phyloP scores from a whole-genome alignment of 2,888 invertebrate species.

The Coleophora flavipennella region DNA sequence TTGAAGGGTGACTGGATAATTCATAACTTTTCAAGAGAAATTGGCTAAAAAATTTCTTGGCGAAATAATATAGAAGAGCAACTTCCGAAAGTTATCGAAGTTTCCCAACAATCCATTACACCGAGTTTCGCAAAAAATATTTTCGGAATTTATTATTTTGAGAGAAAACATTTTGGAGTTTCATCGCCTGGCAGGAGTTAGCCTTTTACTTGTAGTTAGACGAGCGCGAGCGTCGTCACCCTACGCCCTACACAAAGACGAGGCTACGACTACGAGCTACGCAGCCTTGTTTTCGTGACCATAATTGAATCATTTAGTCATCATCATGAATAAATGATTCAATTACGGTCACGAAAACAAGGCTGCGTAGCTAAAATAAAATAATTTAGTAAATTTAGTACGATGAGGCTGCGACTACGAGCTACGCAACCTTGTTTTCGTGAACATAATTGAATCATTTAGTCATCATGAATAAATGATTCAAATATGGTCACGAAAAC shows the following conservation, averaged over 20 bases:
- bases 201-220: conserved; percentile 17
- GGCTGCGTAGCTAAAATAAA: no score
- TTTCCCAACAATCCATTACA: conserved; percentile 70
- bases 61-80: conserved; percentile 68
- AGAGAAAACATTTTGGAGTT: conserved; percentile 65
- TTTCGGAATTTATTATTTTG: conserved; percentile 70
- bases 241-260: conserved; percentile 2
- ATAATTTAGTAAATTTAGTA: no score
- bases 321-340: no score
- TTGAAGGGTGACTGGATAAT: conserved; percentile 62
- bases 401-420: not conserved
- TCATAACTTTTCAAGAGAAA: conserved; percentile 63
- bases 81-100: conserved; percentile 71
- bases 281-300: not conserved
- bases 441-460: not conserved
- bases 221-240: no score
- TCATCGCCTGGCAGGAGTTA: conserved; percentile 35
- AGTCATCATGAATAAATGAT: no score
- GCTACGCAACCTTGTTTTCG: not conserved
- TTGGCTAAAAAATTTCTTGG: conserved; percentile 68
- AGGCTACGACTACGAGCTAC: not conserved
- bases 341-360: no score
- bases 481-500: no score
- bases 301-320: not conserved
- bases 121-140: conserved; percentile 67